Percentiles rank a stretch among this genome's conserved stretches.
Conservation (phyloP, 2,797 vertebrate species). For the Rhinatrema bivittatum region DNA sequence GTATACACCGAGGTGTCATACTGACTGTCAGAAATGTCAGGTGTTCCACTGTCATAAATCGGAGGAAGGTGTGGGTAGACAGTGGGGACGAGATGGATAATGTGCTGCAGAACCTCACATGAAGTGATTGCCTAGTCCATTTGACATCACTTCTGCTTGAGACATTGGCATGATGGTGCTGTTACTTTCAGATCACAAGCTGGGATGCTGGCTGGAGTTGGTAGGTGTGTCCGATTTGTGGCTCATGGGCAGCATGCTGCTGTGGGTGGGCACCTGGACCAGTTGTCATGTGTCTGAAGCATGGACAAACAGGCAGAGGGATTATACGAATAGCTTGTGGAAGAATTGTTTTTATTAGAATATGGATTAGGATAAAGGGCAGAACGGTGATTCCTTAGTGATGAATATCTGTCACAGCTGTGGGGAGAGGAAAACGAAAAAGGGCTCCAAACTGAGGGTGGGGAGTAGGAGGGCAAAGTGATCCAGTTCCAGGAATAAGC, state of each 20-base stretch:
- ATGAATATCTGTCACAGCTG: slow-evolving; percentile 69
- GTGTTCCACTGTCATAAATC: slow-evolving; percentile 67
- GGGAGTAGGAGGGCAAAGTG: slow-evolving; percentile 65
- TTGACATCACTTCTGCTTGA: slow-evolving; percentile 64
- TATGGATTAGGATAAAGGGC: slow-evolving; percentile 79
- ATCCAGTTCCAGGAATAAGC: slow-evolving; percentile 66
- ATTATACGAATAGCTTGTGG: no score
- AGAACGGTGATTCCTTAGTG: slow-evolving; percentile 70
- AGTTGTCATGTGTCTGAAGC: no score
- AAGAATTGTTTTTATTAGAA: slow-evolving; percentile 70
- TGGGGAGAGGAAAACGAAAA: slow-evolving; percentile 65
- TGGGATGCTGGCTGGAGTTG: slow-evolving; percentile 90
- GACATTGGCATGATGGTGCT: slow-evolving; percentile 66
- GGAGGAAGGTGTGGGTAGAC: slow-evolving; percentile 52
- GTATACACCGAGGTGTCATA: slow-evolving; percentile 71
- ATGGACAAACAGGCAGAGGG: no score
- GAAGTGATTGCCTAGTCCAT: slow-evolving; percentile 73
- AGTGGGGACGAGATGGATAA: slow-evolving; percentile 65
- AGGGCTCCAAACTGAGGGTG: slow-evolving; percentile 59
- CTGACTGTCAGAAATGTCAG: slow-evolving; percentile 69
- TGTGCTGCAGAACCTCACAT: slow-evolving; percentile 68
- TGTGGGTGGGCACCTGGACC: no score
- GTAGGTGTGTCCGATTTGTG: no score
- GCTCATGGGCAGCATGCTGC: no score
- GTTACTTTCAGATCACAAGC: slow-evolving; percentile 84